phyloP scores from a whole-genome alignment of 2,797 vertebrate genomes.

The Pogonophryne albipinna region DNA sequence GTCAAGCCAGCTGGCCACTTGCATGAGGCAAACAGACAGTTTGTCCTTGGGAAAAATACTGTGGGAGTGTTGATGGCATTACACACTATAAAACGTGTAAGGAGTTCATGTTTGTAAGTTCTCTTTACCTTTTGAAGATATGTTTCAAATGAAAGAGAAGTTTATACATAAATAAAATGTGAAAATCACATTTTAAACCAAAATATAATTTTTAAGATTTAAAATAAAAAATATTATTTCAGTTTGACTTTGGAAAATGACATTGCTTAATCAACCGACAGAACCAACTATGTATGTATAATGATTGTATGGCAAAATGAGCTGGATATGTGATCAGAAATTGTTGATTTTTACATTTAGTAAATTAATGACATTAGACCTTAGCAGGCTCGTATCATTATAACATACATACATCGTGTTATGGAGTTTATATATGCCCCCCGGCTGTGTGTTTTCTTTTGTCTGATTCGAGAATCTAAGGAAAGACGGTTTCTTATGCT shows the following conservation, averaged over 20 bases:
- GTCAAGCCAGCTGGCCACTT: slow-evolving; percentile 43
- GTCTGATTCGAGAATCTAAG: not conserved
- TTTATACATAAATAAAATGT: not conserved
- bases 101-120: slow-evolving; percentile 11
- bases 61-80: slow-evolving; percentile 38
- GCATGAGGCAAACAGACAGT: not conserved
- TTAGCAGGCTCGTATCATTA: not conserved
- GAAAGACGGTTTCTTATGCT: not conserved
- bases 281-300: too few species aligned
- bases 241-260: too few species aligned
- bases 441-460: not conserved
- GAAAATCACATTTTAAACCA: not conserved
- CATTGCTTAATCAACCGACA: too few species aligned
- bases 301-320: not conserved
- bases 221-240: not conserved
- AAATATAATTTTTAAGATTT: not conserved
- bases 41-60: slow-evolving; percentile 22
- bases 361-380: not conserved
- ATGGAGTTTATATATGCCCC: not conserved
- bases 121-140: not conserved
- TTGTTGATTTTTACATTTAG: not conserved
- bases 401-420: not conserved
- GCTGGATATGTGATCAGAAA: not conserved
- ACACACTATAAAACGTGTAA: slow-evolving; percentile 2
- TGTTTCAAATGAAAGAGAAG: not conserved